Conservation (phyloP, 1,140 invertebrate genomes). For the Eciton burchellii region DNA sequence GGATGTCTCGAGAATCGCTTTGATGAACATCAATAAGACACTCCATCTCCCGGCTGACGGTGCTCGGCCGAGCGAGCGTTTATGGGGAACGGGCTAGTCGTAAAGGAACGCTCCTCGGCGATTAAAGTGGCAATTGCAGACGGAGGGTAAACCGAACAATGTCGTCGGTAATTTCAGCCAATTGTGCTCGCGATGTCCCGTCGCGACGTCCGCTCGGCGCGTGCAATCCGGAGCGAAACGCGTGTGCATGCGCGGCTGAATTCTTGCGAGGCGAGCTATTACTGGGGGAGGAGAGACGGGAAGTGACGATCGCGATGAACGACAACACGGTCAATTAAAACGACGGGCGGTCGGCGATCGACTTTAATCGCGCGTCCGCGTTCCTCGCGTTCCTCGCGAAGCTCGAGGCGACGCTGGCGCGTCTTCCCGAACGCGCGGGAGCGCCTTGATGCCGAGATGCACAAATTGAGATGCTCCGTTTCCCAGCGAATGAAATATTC, state of each 20-base stretch:
- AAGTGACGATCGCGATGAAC: slow-evolving; percentile 13
- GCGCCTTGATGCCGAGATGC: no score
- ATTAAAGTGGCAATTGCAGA: slow-evolving; percentile 51
- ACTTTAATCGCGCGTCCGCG: slow-evolving; percentile 15
- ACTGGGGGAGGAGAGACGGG: neutral
- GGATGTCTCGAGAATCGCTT: slow-evolving; percentile 29
- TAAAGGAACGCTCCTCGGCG: slow-evolving; percentile 48
- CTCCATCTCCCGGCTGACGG: slow-evolving; percentile 24
- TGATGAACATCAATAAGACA: slow-evolving; percentile 46
- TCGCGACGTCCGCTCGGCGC: slow-evolving; percentile 10
- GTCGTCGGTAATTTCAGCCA: slow-evolving; percentile 67
- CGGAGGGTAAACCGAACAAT: slow-evolving; percentile 49
- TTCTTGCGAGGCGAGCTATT: slow-evolving; percentile 25
- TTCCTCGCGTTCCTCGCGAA: no score
- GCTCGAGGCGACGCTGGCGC: no score
- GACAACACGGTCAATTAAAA: slow-evolving; percentile 42
- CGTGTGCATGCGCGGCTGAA: slow-evolving; percentile 41
- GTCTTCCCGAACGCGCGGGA: no score
- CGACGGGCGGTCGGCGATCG: neutral
- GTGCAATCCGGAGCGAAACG: slow-evolving; percentile 14
- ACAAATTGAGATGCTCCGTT: neutral
- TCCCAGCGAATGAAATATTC: neutral
- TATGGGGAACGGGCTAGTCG: slow-evolving; percentile 15
- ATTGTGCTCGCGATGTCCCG: slow-evolving; percentile 57
- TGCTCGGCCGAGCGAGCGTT: neutral